phyloP scores from a whole-genome alignment of 2,113 vertebrate species.

The Grammomys surdaster region DNA sequence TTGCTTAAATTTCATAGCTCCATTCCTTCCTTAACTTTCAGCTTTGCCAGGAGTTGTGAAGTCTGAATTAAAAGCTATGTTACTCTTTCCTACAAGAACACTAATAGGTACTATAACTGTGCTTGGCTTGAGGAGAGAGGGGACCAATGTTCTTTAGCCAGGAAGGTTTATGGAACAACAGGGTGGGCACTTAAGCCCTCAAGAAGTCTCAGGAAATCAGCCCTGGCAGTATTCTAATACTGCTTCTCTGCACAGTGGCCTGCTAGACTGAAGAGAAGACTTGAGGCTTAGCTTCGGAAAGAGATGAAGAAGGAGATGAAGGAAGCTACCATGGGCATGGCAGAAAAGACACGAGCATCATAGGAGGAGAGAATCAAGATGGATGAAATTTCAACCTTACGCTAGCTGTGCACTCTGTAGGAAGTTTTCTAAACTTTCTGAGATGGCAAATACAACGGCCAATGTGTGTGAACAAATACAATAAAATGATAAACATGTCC shows the following conservation, averaged over 20 bases:
- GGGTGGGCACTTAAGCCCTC: neutral
- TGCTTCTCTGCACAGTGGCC: neutral
- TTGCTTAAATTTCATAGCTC: slow-evolving; percentile 13
- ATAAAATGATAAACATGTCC: neutral
- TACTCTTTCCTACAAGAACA: neutral
- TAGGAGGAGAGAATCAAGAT: neutral
- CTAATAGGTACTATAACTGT: neutral
- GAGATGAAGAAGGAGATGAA: neutral
- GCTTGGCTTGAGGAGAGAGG: slow-evolving; percentile 34
- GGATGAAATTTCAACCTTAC: neutral
- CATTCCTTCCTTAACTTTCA: slow-evolving; percentile 24
- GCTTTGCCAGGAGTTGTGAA: neutral
- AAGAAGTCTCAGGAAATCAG: neutral
- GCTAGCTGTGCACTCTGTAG: neutral
- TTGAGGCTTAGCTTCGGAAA: neutral
- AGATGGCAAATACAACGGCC: neutral
- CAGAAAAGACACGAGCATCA: neutral
- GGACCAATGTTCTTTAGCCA: neutral
- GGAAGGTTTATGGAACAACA: neutral
- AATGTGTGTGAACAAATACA: neutral
- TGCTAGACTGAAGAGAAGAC: neutral
- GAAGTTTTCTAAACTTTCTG: neutral
- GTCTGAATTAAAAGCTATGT: slow-evolving; percentile 14
- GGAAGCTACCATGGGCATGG: neutral
- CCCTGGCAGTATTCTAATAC: neutral